Conservation (phyloP, 2,113 vertebrate species). For the Saimiri boliviensis region DNA sequence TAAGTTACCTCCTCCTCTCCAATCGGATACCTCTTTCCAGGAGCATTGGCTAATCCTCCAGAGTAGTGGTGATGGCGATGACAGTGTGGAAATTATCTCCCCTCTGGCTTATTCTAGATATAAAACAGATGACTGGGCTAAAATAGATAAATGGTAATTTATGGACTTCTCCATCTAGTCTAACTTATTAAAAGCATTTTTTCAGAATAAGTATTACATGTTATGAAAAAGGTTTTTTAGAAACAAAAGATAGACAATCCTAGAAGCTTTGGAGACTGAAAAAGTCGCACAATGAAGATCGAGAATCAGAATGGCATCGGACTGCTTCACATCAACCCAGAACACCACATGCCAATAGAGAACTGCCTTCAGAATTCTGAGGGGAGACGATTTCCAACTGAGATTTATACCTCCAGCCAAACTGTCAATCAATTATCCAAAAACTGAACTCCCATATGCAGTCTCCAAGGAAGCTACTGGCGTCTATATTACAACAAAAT, state of each 20-base stretch:
- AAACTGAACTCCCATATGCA: slow-evolving; percentile 76
- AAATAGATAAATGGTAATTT: neutral
- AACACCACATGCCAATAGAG: slow-evolving; percentile 61
- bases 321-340: slow-evolving; percentile 54
- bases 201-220: neutral
- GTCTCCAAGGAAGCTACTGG: slow-evolving; percentile 76
- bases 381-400: slow-evolving; percentile 63
- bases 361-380: slow-evolving; percentile 66
- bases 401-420: slow-evolving; percentile 68
- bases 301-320: slow-evolving; percentile 17
- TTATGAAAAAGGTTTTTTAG: slow-evolving; percentile 17
- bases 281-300: slow-evolving; percentile 22
- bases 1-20: neutral
- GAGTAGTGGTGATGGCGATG: fast-evolving
- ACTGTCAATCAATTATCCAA: slow-evolving; percentile 74
- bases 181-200: slow-evolving; percentile 7
- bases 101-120: neutral
- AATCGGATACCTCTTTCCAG: neutral
- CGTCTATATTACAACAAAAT: slow-evolving; percentile 61
- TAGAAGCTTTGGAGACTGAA: slow-evolving; percentile 29
- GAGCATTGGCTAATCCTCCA: neutral
- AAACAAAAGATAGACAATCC: neutral
- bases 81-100: neutral
- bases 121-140: neutral
- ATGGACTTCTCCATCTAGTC: neutral